Base-by-base conservation (phyloP, 2,888 invertebrate genomes). In the Flexamia atlantica region DNA sequence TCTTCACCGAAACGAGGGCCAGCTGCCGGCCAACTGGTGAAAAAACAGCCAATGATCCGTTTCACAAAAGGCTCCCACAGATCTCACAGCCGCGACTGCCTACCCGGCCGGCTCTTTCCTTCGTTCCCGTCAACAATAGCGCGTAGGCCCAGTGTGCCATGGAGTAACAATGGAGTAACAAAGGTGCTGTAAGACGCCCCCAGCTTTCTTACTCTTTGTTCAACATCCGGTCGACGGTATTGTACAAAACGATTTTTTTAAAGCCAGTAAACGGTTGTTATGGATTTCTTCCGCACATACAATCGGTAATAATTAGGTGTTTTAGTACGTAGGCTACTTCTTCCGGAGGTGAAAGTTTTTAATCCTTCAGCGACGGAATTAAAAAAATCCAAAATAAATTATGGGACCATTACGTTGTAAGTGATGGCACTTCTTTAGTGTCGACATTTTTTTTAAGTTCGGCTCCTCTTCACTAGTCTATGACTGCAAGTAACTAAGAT, bases 21-120 rank as follows among this genome's bases (percentile, higher is more conserved):
- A 76, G 76, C 76, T 76, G 76, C 76, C 12, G 36, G n/a, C 70
- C 36, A 70, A 70, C 70, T 32, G 36, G 36, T 40, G 70, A 70
- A 70, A 68, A 70, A 70, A 70, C 68, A 17, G 23, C 70, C 70
- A 23, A 70, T 70, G 70, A 70, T 70, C 70, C 70, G 20, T 36
- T 60, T n/a, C 70, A 64, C 64, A 64, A 64, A 53, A 64, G 64
- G 3, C 64, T 30, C 64, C 64, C 64, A 30, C 64, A 30, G 64
- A 5, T 64, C 64, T 23, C 5, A 53, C n/a, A 46, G 23, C 53
- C 23, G 46, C 36, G 36, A 36, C 36, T 36, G 36, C 36, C 36
- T 36, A 17, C 46, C 46, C 17, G 46, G 12, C 53, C 20, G 53
- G 7, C 20, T 17, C 17, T 46, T 46, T 17, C 57, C 25, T 57